Percentiles rank a stretch among this genome's conserved stretches.
Evolutionary conservation across 2,888 invertebrate genomes (phyloP).

Genomic region (Sesamia inferens): DNA sequence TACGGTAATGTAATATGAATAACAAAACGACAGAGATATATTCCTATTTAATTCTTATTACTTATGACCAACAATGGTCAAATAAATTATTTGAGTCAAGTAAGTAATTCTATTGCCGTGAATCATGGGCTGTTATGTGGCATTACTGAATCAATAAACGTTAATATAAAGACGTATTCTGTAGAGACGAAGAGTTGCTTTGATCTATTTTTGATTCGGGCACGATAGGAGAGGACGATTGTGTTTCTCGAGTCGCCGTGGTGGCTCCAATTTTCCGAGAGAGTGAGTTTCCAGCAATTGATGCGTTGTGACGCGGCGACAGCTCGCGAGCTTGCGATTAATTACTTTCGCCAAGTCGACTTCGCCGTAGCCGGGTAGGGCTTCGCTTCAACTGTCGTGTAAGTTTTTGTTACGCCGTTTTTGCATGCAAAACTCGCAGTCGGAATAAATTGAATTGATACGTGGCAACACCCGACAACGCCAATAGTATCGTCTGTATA

Average conservation of each 20-base stretch:
- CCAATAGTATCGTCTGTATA: constrained; percentile 43
- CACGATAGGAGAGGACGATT: constrained; percentile 66
- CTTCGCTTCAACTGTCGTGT: constrained; percentile 81
- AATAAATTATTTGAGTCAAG: constrained; percentile 79
- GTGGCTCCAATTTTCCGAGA: constrained; percentile 86
- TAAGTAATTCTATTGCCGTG: constrained; percentile 68
- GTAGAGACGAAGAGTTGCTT: constrained; percentile 46
- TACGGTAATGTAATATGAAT: constrained; percentile 90
- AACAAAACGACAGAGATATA: constrained; percentile 89
- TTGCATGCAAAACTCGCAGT: constrained; percentile 68
- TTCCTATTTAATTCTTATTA: constrained; percentile 88
- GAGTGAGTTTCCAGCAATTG: constrained; percentile 80
- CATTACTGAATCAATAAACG: constrained; percentile 60
- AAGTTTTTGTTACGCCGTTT: constrained; percentile 81
- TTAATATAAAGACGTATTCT: constrained; percentile 47
- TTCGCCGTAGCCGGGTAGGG: constrained; percentile 75
- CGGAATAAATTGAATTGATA: constrained; percentile 67
- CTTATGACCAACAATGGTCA: constrained; percentile 81
- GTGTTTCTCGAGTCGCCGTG: constrained; percentile 79
- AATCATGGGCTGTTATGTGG: constrained; percentile 66
- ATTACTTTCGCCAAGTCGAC: constrained; percentile 85
- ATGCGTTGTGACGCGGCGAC: constrained; percentile 86
- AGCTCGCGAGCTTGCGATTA: constrained; percentile 82
- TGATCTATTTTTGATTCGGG: constrained; percentile 65
- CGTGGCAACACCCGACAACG: constrained; percentile 57